Evolutionary conservation across 2,113 vertebrate species (phyloP).

Genomic region (Damaliscus lunatus): DNA sequence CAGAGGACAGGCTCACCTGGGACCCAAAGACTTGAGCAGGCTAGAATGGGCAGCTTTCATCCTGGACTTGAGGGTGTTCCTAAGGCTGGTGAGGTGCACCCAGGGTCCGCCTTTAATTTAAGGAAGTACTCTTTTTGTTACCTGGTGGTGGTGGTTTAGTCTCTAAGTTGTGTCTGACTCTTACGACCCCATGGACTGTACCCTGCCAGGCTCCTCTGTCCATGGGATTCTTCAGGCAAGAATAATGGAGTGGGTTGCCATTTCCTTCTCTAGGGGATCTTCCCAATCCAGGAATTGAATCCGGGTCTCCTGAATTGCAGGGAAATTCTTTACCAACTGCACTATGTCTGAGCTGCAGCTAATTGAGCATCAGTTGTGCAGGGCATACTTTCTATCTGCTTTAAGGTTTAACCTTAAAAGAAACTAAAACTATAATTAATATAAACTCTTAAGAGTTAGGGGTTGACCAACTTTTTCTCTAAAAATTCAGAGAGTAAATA

Average conservation of each 20-base stretch:
- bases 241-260: background rate
- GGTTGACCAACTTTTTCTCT: background rate
- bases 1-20: background rate
- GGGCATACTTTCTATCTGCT: background rate
- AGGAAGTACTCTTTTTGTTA: background rate
- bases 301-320: background rate
- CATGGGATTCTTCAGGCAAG: background rate
- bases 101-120: background rate
- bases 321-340: background rate
- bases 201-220: background rate
- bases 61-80: background rate
- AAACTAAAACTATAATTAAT: background rate
- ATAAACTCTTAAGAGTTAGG: background rate
- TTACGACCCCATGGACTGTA: background rate
- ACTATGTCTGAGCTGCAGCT: background rate
- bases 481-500: background rate
- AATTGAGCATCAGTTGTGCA: background rate
- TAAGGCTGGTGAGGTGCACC: background rate
- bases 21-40: background rate
- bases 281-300: background rate
- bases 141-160: background rate
- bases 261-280: background rate
- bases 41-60: background rate
- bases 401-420: slow-evolving; percentile 28
- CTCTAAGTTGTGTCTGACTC: background rate